Percentiles rank a stretch among this genome's conserved stretches.
phyloP scores from a whole-genome alignment of 2,797 vertebrate species.

The Ibycter americanus region DNA sequence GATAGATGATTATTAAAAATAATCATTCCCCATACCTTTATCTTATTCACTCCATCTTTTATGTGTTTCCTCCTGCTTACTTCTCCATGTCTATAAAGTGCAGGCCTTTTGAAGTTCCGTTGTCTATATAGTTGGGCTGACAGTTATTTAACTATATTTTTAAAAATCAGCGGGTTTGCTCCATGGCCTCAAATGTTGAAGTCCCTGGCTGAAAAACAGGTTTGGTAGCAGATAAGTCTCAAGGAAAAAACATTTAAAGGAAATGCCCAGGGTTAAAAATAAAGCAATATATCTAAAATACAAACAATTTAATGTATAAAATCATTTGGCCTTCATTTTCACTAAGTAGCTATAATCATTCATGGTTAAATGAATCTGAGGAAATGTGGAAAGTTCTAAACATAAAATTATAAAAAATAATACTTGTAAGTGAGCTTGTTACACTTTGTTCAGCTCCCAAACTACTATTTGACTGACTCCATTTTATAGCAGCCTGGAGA shows the following conservation, averaged over 20 bases:
- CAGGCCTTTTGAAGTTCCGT: not conserved
- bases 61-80: not conserved
- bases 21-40: not conserved
- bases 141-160: not conserved
- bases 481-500: not conserved
- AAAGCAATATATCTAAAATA: not conserved
- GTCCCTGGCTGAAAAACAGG: not conserved
- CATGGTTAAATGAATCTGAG: not conserved
- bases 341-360: not conserved
- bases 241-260: not conserved
- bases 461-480: not conserved
- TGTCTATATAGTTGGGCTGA: not conserved
- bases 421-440: not conserved
- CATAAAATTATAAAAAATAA: not conserved
- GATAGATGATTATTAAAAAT: not conserved
- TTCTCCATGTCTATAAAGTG: not conserved
- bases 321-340: not conserved
- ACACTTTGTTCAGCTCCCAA: not conserved
- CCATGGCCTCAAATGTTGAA: not conserved
- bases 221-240: not conserved
- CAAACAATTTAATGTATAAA: not conserved
- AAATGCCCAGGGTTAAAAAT: not conserved
- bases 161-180: not conserved
- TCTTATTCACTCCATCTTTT: not conserved
- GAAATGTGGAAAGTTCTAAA: not conserved